These are phyloP conservation scores for Caenorhabditis briggsae DNA, from an alignment of 1,140 invertebrate genomes.

Conservation along the genomic window DNA sequence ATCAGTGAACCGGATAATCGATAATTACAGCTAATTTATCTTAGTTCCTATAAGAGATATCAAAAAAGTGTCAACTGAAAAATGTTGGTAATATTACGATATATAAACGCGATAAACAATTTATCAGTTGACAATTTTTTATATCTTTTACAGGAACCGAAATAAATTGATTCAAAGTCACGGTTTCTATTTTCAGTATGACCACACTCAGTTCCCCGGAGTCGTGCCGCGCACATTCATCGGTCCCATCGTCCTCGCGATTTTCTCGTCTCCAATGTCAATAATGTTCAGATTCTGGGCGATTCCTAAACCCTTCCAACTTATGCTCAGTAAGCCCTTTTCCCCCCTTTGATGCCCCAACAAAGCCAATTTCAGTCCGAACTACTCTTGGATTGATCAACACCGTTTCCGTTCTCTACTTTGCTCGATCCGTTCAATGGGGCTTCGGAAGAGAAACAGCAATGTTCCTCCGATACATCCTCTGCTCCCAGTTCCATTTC, in stretches of 20 bases:
- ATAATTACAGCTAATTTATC: too few species aligned
- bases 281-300: constrained; percentile 83
- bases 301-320: constrained; percentile 88
- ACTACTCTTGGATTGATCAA: constrained; percentile 85
- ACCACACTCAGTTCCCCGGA: constrained; percentile 97
- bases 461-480: constrained; percentile 86
- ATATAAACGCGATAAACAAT: too few species aligned
- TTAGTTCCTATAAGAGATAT: too few species aligned
- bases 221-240: constrained; percentile 96
- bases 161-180: too few species aligned
- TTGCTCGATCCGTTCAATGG: constrained; percentile 83
- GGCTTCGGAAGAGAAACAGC: constrained; percentile 86
- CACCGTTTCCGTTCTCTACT: constrained; percentile 84
- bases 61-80: too few species aligned
- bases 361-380: constrained; percentile 83
- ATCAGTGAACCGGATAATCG: background rate
- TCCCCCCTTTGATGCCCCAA: background rate
- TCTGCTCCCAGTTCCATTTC: constrained; percentile 94
- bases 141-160: too few species aligned
- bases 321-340: constrained; percentile 87
- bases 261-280: constrained; percentile 85
- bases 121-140: too few species aligned
- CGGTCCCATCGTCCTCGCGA: constrained; percentile 84
- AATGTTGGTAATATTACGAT: too few species aligned
- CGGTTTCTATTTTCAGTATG: constrained; percentile 85